Conservation (phyloP, 64 coral and sea anemone species). For the Montipora efflorescens region DNA sequence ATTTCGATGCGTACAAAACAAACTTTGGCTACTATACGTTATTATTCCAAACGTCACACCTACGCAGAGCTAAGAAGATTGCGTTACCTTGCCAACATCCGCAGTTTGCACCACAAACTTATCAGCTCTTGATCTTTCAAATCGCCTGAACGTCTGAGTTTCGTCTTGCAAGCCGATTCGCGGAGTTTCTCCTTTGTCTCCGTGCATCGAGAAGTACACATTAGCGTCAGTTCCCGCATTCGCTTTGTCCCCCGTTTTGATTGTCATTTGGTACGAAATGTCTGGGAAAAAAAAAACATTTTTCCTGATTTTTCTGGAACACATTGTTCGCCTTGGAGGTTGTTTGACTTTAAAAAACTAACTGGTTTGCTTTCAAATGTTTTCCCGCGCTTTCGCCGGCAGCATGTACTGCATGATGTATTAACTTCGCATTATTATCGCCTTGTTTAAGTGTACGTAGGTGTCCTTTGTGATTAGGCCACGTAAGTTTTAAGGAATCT, state of each 20-base stretch:
- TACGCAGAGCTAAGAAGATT: not conserved
- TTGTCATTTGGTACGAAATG: slow-evolving; percentile 83
- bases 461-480: too few species aligned
- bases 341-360: too few species aligned
- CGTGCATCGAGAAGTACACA: slow-evolving; percentile 82
- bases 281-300: slow-evolving; percentile 3
- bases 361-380: too few species aligned
- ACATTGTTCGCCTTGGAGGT: too few species aligned
- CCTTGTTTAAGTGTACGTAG: too few species aligned
- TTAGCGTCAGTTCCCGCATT: slow-evolving; percentile 83
- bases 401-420: too few species aligned
- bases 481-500: too few species aligned
- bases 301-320: not conserved
- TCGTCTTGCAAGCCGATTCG: slow-evolving; percentile 78
- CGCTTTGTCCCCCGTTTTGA: slow-evolving; percentile 77
- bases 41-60: not conserved
- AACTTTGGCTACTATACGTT: not conserved
- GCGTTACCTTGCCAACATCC: slow-evolving; percentile 87
- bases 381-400: too few species aligned
- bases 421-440: too few species aligned
- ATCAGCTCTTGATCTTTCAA: slow-evolving; percentile 85
- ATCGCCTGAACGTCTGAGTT: slow-evolving; percentile 74
- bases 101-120: slow-evolving; percentile 93
- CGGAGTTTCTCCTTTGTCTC: slow-evolving; percentile 83
- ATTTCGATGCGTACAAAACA: too few species aligned